phyloP scores from a whole-genome alignment of 2,797 vertebrate species.

The Hippoglossus hippoglossus region DNA sequence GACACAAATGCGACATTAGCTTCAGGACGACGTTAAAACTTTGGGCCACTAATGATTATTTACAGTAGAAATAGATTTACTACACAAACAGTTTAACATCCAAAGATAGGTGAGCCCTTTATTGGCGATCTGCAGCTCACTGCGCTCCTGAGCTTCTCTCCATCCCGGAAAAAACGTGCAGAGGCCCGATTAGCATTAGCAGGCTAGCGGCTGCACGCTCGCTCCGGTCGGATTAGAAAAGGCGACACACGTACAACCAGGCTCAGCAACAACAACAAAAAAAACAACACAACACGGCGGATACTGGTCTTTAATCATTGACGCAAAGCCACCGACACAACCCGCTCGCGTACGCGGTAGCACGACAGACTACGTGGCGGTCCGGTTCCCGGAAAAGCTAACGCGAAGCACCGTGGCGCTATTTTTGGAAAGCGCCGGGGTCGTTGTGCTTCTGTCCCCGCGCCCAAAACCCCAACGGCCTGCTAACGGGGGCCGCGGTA shows the following conservation, averaged over 20 bases:
- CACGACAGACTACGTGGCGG: rapidly evolving
- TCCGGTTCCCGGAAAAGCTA: background rate
- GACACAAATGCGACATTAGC: too few relatives aligned
- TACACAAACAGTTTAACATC: too few relatives aligned
- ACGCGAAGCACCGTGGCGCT: constrained; percentile 52
- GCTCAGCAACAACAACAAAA: background rate
- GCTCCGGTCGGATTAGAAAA: background rate
- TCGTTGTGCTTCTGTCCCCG: constrained; percentile 23
- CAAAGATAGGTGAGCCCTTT: too few relatives aligned
- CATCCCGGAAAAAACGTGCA: constrained; percentile 20
- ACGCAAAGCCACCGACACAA: rapidly evolving
- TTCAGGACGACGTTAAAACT: too few relatives aligned
- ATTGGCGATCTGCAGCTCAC: rapidly evolving
- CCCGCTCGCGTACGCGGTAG: rapidly evolving
- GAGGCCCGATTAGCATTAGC: constrained; percentile 57
- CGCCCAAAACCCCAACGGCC: constrained; percentile 64
- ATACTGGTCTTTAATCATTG: rapidly evolving
- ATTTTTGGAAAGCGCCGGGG: constrained; percentile 63
- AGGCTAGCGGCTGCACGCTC: constrained; percentile 19
- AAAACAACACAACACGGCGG: rapidly evolving
- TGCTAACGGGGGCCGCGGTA: constrained; percentile 64
- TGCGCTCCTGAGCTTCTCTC: background rate
- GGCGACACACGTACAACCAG: background rate
- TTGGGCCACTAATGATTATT: too few relatives aligned
- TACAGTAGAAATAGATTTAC: too few relatives aligned